phyloP scores from a whole-genome alignment of 2,888 invertebrate species.

The Lithophane leautieri region DNA sequence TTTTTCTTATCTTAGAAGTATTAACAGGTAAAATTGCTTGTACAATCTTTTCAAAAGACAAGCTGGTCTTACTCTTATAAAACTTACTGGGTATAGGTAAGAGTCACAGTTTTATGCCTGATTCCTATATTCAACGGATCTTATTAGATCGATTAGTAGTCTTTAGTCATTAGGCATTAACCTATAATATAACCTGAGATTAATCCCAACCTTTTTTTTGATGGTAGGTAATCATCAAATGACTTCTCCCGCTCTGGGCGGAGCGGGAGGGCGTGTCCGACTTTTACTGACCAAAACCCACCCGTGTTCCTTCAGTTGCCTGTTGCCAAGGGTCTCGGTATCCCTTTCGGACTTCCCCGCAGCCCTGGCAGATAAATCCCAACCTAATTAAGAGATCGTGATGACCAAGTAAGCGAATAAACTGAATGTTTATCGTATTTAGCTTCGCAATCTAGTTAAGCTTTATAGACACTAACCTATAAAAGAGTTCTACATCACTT shows the following conservation, averaged over 20 bases:
- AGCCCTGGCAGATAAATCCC: background rate
- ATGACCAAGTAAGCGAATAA: slow-evolving; percentile 19
- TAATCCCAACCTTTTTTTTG: too few relatives aligned
- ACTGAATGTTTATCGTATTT: slow-evolving; percentile 8
- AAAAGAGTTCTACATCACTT: slow-evolving; percentile 20
- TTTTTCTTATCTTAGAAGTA: background rate
- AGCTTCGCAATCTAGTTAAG: slow-evolving; percentile 25
- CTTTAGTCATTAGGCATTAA: background rate
- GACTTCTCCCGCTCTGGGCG: too few relatives aligned
- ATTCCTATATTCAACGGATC: too few relatives aligned
- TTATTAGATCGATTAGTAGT: background rate
- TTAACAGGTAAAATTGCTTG: background rate
- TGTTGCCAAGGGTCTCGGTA: too few relatives aligned
- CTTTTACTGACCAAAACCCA: too few relatives aligned
- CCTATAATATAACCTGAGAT: background rate
- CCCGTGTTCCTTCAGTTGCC: too few relatives aligned
- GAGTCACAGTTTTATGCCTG: background rate
- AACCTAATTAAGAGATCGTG: background rate
- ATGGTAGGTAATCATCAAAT: too few relatives aligned
- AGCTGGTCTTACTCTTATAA: background rate
- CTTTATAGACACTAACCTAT: slow-evolving; percentile 29
- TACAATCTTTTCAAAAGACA: background rate
- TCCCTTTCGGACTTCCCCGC: too few relatives aligned
- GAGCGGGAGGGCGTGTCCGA: too few relatives aligned
- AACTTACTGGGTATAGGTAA: background rate